phyloP scores from a whole-genome alignment of 2,797 vertebrate species.

The Aldrovandia affinis region DNA sequence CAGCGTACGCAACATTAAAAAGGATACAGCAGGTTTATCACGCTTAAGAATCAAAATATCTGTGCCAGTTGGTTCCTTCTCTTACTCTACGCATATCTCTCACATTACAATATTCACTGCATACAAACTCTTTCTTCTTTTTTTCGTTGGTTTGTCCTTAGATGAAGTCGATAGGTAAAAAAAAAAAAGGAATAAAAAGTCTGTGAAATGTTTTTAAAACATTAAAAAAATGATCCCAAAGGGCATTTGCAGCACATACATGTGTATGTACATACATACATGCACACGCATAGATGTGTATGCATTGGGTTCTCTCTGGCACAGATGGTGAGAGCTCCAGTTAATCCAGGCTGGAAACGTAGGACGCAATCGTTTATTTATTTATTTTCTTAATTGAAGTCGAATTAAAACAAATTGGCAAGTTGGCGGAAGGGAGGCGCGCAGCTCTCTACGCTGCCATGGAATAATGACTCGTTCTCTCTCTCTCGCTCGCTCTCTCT shows the following conservation, averaged over 20 bases:
- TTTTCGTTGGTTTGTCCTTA: background rate
- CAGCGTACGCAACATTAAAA: constrained; percentile 10
- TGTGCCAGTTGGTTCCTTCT: background rate
- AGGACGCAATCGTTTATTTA: constrained; percentile 49
- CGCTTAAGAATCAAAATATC: background rate
- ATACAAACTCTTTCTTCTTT: background rate
- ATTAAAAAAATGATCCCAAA: constrained; percentile 40
- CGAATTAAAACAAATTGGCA: constrained; percentile 74
- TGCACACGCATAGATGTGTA: constrained; percentile 43
- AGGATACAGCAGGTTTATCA: constrained; percentile 5
- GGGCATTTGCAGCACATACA: constrained; percentile 49
- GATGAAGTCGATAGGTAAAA: too few species aligned
- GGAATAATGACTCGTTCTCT: constrained; percentile 71
- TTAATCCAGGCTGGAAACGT: constrained; percentile 69
- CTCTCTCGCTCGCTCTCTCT: constrained; percentile 59
- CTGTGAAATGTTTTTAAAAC: background rate
- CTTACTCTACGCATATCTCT: too few species aligned
- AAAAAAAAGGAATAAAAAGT: background rate
- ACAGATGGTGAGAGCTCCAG: constrained; percentile 63
- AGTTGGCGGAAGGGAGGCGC: constrained; percentile 64
- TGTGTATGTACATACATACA: constrained; percentile 51
- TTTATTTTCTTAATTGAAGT: constrained; percentile 67
- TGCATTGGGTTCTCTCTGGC: constrained; percentile 41
- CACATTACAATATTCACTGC: background rate
- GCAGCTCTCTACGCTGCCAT: constrained; percentile 74